Base-by-base conservation (phyloP, 2,113 vertebrate species). In the Alligator sinensis region DNA sequence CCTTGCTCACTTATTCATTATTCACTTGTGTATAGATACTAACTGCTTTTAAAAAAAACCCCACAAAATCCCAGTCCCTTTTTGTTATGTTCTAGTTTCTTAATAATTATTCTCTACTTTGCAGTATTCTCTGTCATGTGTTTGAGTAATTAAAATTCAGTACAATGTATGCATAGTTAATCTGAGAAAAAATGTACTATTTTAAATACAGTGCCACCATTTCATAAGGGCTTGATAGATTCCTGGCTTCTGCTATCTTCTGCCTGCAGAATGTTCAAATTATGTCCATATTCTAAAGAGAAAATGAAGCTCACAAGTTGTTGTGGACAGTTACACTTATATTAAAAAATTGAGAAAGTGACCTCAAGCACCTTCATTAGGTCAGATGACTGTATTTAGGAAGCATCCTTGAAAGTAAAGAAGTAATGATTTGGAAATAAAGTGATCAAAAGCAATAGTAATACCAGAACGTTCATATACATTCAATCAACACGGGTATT, bases 111-210 rank as follows among this genome's bases (percentile, higher is more conserved):
- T 62, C 13, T 6, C 0, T 15, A 61, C 80, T 64, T 58, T 94
- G 60, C 54, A 76, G 59, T 89, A 22, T 72, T 72, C 80, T 60
- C 22, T 3, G 0, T 77, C 11, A 21, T 80, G 25, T 79, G 57
- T 87, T 72, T 92, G 63, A 83, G 85, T 82, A 89, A 89, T 80
- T 94, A 64, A 93, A 93, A 91, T 82, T 60, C 81, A 62, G 74
- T 80, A 19, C 74, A 81, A 62, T 76, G 10, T 78, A 63, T 88
- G 62, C 92, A 66, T 47, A 82, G 28, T 77, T 81, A 85, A 92
- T 94, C 58, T 92, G 34, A 87, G 62, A 89, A 75, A 85, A 47
- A 76, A 27, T 47, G 5, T 75, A 27, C 3, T 85, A 21, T 34
- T 47, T 74, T 87, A 47, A 16, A 12, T 68, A 34, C n/a, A 57